Percentiles rank a stretch among this genome's conserved stretches.
phyloP scores from a whole-genome alignment of 2,888 invertebrate species.

The Polyommatus iphigenia region DNA sequence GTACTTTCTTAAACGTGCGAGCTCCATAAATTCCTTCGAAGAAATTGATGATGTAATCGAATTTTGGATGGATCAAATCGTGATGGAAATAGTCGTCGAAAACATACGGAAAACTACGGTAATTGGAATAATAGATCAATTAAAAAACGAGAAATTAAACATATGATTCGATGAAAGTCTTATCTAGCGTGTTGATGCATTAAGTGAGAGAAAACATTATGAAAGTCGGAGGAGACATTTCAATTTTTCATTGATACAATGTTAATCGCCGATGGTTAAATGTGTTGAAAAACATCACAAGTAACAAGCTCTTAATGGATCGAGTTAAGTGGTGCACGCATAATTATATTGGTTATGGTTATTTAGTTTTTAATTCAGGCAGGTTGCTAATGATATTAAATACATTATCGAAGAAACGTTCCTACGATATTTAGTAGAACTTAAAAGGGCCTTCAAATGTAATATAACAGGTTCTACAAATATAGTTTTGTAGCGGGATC shows the following conservation, averaged over 20 bases:
- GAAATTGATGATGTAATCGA: neutral
- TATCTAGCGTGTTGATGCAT: neutral
- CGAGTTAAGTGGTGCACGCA: conserved; percentile 1
- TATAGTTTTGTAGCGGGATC: neutral
- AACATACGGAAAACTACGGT: neutral
- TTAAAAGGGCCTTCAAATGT: neutral
- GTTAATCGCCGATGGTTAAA: neutral
- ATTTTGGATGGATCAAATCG: neutral
- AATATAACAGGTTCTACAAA: neutral
- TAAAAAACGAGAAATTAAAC: conserved; percentile 8
- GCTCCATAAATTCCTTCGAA: neutral
- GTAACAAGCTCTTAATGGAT: conserved; percentile 13
- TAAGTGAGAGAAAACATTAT: neutral
- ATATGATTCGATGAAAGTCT: conserved; percentile 19
- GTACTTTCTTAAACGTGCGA: conserved; percentile 18
- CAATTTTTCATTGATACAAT: conserved; percentile 21
- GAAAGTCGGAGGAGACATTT: neutral
- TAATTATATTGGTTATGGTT: neutral
- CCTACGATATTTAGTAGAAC: neutral
- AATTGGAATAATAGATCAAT: conserved; percentile 19
- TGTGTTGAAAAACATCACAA: neutral
- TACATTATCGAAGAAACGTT: neutral
- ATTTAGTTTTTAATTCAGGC: neutral
- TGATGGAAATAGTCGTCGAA: neutral
- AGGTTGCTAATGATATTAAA: neutral